phyloP scores from a whole-genome alignment of 2,797 vertebrate species.

The Parauchenoglanis ngamensis region DNA sequence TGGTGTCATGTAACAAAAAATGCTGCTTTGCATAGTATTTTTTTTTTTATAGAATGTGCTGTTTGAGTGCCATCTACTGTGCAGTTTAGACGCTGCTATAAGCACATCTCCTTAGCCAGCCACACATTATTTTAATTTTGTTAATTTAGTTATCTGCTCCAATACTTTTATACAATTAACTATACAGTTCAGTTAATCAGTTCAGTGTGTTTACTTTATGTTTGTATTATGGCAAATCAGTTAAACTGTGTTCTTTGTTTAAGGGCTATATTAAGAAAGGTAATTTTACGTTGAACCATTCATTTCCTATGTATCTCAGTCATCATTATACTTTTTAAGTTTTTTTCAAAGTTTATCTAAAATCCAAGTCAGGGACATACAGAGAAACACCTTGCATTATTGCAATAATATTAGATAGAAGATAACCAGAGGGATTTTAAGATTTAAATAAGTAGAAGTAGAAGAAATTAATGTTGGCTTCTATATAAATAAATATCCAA shows the following conservation, averaged over 20 bases:
- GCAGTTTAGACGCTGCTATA: background rate
- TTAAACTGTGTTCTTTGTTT: background rate
- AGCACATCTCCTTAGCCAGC: background rate
- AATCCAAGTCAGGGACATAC: background rate
- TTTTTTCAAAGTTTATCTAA: background rate
- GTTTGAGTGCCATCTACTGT: slow-evolving; percentile 14
- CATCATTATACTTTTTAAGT: background rate
- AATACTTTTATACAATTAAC: background rate
- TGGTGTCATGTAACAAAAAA: background rate
- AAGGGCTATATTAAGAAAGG: background rate
- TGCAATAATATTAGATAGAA: background rate
- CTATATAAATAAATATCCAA: background rate
- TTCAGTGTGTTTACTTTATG: background rate
- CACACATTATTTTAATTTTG: background rate
- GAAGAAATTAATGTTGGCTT: background rate
- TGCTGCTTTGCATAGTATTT: background rate
- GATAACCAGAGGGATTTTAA: background rate
- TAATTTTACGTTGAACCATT: background rate
- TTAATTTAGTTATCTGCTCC: background rate
- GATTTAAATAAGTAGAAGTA: background rate
- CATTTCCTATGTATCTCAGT: background rate
- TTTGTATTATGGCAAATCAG: background rate
- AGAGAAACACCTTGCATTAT: background rate
- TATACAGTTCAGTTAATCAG: background rate
- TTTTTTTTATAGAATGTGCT: background rate